Base-by-base conservation (phyloP, 1,140 invertebrate genomes). In the Tribolium madens region DNA sequence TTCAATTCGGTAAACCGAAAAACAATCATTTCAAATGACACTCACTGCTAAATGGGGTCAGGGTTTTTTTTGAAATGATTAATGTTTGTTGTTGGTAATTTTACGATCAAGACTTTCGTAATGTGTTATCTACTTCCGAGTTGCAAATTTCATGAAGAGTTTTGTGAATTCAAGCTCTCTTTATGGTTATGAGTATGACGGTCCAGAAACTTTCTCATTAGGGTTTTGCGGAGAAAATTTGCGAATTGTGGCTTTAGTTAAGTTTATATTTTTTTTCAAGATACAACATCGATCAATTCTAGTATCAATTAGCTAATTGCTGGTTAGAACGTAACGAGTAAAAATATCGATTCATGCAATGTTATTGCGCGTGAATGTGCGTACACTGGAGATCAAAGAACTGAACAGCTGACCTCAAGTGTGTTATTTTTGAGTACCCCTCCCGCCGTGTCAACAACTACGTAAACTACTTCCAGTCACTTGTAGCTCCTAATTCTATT, bases 91-190 rank as follows among this genome's bases (percentile, higher is more conserved):
- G 7, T 42, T 42, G n/a, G 36, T 42, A 42, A n/a, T 42, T 60
- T 15, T 60, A 60, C 10, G 53, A 60, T 60, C 17, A 18, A 60
- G 53, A 60, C 4, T 60, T 60, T 15, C 13, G 50, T 18, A 60
- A 60, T 60, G 53, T 12, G 57, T 31, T 42, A 42, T 42, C 9
- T 42, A n/a, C 36, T 42, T 42, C n/a, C 0, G 9, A n/a, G 36
- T 42, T 42, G 36, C 36, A 42, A 42, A 42, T 42, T 42, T n/a
- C 21, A 26, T 26, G 21, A 26, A 26, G 36, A n/a, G 36, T n/a
- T 42, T 42, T 9, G 4, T 2, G 36, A 26, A 26, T 26, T 42
- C 7, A 42, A 42, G 36, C n/a, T 10, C 9, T 42, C n/a, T 42
- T 42, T 42, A 42, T n/a, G n/a, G n/a, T n/a, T n/a, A n/a, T n/a